Evolutionary conservation across 2,113 vertebrate species (phyloP).

Genomic region (Sminthopsis crassicaudata): DNA sequence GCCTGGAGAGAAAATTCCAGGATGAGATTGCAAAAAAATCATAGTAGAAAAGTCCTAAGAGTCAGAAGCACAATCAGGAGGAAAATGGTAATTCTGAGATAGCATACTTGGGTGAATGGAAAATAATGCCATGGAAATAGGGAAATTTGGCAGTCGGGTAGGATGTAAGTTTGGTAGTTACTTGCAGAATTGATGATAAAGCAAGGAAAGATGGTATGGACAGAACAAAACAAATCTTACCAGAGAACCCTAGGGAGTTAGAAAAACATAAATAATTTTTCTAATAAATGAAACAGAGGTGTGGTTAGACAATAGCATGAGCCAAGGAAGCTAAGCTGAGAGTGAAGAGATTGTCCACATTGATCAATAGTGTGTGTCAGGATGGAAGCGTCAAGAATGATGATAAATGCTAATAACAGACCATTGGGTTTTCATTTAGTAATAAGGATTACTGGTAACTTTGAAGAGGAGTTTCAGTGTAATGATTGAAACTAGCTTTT

Average conservation of each 20-base stretch:
- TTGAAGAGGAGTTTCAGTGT: background rate
- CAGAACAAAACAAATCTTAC: background rate
- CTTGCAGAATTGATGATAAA: no score
- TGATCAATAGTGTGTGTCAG: background rate
- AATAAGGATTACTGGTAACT: background rate
- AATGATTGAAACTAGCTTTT: background rate
- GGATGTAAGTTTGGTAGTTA: background rate
- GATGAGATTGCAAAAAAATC: no score
- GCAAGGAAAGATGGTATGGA: background rate
- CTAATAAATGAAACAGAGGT: background rate
- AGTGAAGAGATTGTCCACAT: background rate
- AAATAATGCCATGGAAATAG: background rate
- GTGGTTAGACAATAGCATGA: background rate
- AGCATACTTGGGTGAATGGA: background rate
- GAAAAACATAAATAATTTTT: background rate
- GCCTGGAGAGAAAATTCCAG: no score
- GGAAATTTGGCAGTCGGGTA: background rate
- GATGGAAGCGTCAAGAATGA: background rate
- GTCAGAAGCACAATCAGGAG: background rate
- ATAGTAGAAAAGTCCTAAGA: no score
- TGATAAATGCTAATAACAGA: no score
- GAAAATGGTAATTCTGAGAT: background rate
- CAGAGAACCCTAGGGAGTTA: background rate
- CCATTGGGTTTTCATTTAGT: no score
- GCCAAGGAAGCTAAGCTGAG: background rate